Percentiles rank a stretch among this genome's conserved stretches.
phyloP scores from a whole-genome alignment of 2,797 vertebrate species.

The Catharus ustulatus region DNA sequence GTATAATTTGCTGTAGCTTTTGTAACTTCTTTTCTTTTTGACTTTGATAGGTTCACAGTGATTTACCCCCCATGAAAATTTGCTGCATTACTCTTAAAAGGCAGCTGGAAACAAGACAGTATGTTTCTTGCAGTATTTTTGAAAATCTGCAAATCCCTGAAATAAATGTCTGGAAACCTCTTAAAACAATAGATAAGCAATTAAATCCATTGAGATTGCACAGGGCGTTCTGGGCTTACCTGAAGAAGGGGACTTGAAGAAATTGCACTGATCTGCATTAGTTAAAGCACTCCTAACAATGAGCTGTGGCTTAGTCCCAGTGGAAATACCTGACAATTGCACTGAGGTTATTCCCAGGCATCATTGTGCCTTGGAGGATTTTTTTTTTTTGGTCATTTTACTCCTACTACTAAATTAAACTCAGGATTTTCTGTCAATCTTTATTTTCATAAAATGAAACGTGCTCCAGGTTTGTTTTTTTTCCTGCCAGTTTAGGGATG shows the following conservation, averaged over 20 bases:
- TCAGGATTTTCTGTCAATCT: not conserved
- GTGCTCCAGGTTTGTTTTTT: not conserved
- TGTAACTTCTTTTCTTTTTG: not conserved
- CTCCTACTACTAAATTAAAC: not conserved
- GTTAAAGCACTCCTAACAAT: conserved; percentile 31
- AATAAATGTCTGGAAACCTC: conserved; percentile 34
- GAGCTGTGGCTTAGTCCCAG: conserved; percentile 3
- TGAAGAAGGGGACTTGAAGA: not conserved
- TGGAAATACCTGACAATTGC: conserved; percentile 31
- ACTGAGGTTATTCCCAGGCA: not conserved
- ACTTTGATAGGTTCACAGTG: not conserved
- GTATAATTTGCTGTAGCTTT: not conserved
- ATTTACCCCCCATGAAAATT: not conserved
- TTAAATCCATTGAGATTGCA: conserved; percentile 1
- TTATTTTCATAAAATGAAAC: not conserved
- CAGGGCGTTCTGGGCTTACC: not conserved
- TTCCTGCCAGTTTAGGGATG: not conserved
- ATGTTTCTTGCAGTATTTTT: conserved; percentile 20
- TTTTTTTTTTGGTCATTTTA: not conserved
- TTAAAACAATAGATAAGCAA: conserved; percentile 19
- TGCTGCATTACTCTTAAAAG: not conserved
- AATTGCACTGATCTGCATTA: not conserved
- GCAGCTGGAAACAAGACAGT: not conserved
- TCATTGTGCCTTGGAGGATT: not conserved
- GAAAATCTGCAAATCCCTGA: conserved; percentile 19